phyloP scores from a whole-genome alignment of 2,113 vertebrate species.

The Sminthopsis crassicaudata region DNA sequence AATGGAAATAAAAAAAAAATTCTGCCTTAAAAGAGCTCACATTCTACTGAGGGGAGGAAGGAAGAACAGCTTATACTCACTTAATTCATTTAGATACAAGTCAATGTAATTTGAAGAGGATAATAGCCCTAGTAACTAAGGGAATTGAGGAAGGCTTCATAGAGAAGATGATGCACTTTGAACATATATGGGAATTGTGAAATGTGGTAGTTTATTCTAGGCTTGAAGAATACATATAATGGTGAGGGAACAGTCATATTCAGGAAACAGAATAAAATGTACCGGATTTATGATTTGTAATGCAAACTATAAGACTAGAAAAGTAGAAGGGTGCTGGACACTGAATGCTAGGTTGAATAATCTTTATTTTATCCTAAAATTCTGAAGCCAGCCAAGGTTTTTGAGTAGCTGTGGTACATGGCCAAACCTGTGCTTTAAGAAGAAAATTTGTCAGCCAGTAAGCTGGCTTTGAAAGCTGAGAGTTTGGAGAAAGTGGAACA shows the following conservation, averaged over 20 bases:
- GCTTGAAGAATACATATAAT: not conserved
- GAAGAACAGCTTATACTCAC: not conserved
- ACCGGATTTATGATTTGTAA: not conserved
- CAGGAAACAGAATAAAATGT: not conserved
- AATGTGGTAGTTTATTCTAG: not conserved
- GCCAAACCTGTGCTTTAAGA: not conserved
- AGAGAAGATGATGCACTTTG: not conserved
- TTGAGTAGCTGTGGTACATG: not conserved
- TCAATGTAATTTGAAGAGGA: not conserved
- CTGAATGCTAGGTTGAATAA: not conserved
- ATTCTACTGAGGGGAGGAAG: not conserved
- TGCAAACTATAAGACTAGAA: not conserved
- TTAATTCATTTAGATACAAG: not conserved
- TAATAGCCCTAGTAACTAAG: not conserved
- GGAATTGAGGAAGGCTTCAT: not conserved
- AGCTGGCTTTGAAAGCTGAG: not conserved
- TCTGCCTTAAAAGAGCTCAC: not conserved
- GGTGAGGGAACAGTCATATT: not conserved
- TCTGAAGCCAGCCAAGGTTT: not conserved
- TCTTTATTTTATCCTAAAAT: not conserved
- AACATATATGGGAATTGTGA: not conserved
- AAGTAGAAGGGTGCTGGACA: not conserved
- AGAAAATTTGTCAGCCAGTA: slow-evolving; percentile 10
- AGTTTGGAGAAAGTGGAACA: not conserved
- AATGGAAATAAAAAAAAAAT: not conserved